Evolutionary conservation across 2,113 vertebrate species (phyloP), one percentile per base, ranked within the genome.

Genomic region (Scomber colias): DNA sequence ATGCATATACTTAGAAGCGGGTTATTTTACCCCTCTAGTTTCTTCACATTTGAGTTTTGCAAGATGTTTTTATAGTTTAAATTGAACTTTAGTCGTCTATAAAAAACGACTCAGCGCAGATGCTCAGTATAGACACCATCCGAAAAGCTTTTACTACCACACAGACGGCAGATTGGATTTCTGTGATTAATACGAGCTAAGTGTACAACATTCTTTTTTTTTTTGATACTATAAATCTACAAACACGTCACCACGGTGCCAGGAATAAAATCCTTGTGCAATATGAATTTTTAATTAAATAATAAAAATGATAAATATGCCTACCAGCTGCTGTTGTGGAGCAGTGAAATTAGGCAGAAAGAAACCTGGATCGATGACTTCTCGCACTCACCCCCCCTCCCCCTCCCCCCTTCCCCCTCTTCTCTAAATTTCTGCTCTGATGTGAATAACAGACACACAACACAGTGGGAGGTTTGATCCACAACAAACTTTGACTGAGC

Each of bases 241-340:
- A 62, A 57, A 75, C 65, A 57, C 63, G 0, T 62, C 64, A 11
- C 14, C 12, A 7, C 17, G 0, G 0, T 44, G 21, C 54, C 76
- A 71, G 51, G 27, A 68, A 0, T 7, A 3, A 81, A 75, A 64
- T 56, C 45, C 56, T 27, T 0, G 14, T 13, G 51, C 35, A 62
- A 40, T 40, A 57, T 63, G 69, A 59, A 30, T 49, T 53, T 84
- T 72, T 66, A 76, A 85, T 83, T 62, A 66, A 79, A 85, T 57
- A 76, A n/a, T 56, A 77, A 78, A 24, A 60, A 56, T 76, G 74
- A 72, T 73, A 44, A 50, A 84, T 82, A 55, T 30, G 75, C 64
- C n/a, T 13, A 55, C 14, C 27, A 57, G 48, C 73, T 76, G 79
- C 35, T 45, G 56, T 0, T 15, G 71, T 24, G 13, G 66, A 35